Base-by-base conservation (phyloP, 2,797 vertebrate species). In the Rousettus madagascariensis region DNA sequence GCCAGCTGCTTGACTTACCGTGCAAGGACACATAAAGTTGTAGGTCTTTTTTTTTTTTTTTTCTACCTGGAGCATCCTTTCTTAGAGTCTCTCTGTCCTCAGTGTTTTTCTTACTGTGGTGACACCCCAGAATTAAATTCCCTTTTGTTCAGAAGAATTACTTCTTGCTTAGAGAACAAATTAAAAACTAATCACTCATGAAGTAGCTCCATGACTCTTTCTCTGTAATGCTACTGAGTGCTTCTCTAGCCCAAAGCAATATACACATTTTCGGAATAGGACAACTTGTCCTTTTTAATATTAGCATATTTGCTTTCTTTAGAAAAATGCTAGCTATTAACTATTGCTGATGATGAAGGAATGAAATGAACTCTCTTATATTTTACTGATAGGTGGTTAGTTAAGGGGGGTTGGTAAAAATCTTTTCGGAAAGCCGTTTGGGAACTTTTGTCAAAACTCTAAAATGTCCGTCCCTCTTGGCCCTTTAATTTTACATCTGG, bases 401-500 rank as follows among this genome's bases (percentile, higher is more conserved):
- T 26, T 16, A 17, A 49, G 5, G 12, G 6, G 28, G 22, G 28
- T 43, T 38, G 10, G 43, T 49, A 4, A 86, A 63, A n/a, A 13
- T 51, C 26, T 59, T 84, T 78, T 90, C 46, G 55, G 33, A 80
- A 91, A 91, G 55, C 7, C 17, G 33, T 83, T 95, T 71, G 43
- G 11, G 53, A 59, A 85, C 15, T 24, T 43, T 71, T 53, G 41
- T 68, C 43, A 78, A 79, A 61, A 72, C 22, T 59, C 33, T 87
- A 72, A 90, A 80, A 63, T 8, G 22, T 15, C 6, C 5, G 2
- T 55, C 65, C 90, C 33, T 28, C 53, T 86, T 77, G 49, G 84
- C 86, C 36, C 36, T 82, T 94, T 51, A 41, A 53, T 61, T 66
- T 79, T 10, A 72, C 55, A 92, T 61, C 43, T 91, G 65, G 69